Evolutionary conservation across 2,113 vertebrate species (phyloP).

Genomic region (Brachypodius melanocephalos): DNA sequence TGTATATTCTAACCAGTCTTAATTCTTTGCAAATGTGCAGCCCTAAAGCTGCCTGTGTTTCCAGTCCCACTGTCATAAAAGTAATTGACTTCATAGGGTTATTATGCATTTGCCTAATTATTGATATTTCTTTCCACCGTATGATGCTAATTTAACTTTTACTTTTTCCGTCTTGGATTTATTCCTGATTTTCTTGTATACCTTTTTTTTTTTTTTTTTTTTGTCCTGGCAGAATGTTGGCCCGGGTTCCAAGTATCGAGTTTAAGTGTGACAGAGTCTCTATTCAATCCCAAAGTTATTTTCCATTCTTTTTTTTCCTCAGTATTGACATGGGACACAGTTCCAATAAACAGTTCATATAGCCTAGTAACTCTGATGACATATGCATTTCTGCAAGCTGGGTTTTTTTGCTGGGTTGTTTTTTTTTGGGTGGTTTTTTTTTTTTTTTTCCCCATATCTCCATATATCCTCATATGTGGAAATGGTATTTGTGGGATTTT

Average conservation of each 20-base stretch:
- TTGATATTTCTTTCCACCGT: neutral
- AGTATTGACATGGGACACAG: conserved; percentile 48
- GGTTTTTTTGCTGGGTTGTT: neutral
- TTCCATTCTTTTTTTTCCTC: conserved; percentile 56
- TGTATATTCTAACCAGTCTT: conserved; percentile 24
- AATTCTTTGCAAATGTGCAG: conserved; percentile 59
- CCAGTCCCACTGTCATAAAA: conserved; percentile 30
- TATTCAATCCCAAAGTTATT: conserved; percentile 43
- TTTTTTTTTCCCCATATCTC: neutral
- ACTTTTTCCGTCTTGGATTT: conserved; percentile 52
- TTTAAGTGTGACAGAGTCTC: conserved; percentile 43
- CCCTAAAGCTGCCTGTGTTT: neutral
- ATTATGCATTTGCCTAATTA: conserved; percentile 43
- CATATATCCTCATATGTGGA: neutral
- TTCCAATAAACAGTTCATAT: conserved; percentile 49
- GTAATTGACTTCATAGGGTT: conserved; percentile 45
- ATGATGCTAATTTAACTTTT: conserved; percentile 49
- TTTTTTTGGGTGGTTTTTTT: neutral
- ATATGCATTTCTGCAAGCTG: neutral
- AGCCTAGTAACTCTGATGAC: conserved; percentile 17
- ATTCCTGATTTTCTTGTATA: conserved; percentile 7
- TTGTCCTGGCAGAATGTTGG: neutral
- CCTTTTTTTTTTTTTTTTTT: neutral
- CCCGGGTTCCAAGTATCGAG: neutral
- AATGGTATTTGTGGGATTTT: conserved; percentile 16